Conservation (phyloP, 2,797 vertebrate species). For the Liparis tanakae region DNA sequence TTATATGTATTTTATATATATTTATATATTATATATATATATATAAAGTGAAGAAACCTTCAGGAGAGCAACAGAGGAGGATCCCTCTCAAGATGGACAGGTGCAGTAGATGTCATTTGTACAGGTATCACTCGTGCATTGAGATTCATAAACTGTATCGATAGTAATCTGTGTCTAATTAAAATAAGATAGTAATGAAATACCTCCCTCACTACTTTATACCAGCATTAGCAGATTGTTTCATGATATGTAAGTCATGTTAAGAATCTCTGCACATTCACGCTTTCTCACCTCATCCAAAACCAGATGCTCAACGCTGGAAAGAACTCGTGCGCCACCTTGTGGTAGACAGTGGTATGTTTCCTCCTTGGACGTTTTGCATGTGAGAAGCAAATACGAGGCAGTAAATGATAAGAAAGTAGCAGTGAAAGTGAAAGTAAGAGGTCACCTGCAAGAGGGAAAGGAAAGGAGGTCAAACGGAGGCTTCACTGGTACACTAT, state of each 20-base stretch:
- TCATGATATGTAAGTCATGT: background rate
- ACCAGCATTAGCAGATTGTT: background rate
- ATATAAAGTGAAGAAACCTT: too few species aligned
- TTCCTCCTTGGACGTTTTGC: background rate
- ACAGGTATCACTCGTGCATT: background rate
- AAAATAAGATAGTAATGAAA: too few species aligned
- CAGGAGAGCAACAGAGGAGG: too few species aligned
- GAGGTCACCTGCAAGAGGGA: background rate
- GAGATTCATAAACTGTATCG: background rate
- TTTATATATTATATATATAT: too few species aligned
- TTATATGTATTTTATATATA: too few species aligned
- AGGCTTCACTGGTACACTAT: background rate
- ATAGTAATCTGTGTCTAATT: too few species aligned
- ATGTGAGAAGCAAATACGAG: background rate
- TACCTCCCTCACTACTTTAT: background rate
- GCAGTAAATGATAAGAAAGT: background rate
- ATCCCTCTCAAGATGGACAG: too few species aligned
- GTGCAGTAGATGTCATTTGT: background rate
- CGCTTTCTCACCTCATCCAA: fast-evolving
- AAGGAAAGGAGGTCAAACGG: background rate
- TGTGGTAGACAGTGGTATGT: constrained; percentile 27
- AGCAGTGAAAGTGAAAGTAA: background rate
- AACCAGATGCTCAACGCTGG: background rate
- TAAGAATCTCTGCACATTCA: background rate
- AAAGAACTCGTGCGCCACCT: constrained; percentile 51